A percentile compares a stretch with the other conserved stretches of the same genome.
Evolutionary conservation across 2,797 vertebrate genomes (phyloP).

Genomic region (Sebastes jordani): DNA sequence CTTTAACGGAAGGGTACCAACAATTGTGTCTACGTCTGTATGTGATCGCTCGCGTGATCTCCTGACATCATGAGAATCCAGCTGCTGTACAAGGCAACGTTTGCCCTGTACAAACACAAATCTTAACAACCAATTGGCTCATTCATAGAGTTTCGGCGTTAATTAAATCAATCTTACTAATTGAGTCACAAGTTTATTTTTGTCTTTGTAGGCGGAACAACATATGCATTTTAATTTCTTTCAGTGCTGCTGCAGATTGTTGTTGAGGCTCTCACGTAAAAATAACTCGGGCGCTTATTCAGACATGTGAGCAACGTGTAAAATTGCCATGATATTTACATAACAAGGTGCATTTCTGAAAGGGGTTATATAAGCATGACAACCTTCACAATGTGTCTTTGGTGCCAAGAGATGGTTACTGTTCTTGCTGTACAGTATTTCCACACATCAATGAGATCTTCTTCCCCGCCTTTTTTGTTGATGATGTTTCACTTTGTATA

Average conservation of each 20-base stretch:
- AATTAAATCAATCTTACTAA: no score
- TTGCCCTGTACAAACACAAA: no score
- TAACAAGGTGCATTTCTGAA: neutral
- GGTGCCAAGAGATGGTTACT: neutral
- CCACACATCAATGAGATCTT: neutral
- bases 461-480: neutral
- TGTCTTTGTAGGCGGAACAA: no score
- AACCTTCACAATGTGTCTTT: neutral
- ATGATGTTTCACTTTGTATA: neutral
- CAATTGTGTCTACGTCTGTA: no score
- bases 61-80: no score
- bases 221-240: no score
- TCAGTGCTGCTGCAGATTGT: neutral
- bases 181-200: no score
- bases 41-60: no score
- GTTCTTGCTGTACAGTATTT: neutral
- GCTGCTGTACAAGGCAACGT: no score
- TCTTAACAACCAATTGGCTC: no score
- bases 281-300: neutral
- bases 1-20: no score
- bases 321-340: neutral
- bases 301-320: neutral
- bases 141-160: no score
- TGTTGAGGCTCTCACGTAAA: neutral
- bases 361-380: neutral